Conservation (phyloP, 2,888 invertebrate species). For the Mayetiola destructor region DNA sequence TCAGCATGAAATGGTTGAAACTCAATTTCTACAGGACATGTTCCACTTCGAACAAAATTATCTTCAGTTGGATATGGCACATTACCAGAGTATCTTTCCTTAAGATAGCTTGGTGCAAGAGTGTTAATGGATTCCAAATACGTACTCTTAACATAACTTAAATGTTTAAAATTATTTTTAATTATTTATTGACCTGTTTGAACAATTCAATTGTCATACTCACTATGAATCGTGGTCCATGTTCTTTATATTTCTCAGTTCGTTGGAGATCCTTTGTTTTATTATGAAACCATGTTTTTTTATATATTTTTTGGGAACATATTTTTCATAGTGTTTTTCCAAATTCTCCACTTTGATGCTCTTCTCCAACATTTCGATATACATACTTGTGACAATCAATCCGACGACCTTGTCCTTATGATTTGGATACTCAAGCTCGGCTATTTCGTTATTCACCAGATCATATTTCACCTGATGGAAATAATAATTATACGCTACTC, state of each 20-base stretch:
- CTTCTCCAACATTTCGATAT: conserved; percentile 64
- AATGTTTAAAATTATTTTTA: conserved; percentile 16
- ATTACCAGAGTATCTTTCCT: conserved; percentile 51
- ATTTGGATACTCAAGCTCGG: conserved; percentile 63
- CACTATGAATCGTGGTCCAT: conserved; percentile 11
- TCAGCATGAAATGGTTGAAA: conserved; percentile 49
- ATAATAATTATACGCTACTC: conserved; percentile 66
- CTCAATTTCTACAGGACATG: conserved; percentile 48
- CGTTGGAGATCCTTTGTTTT: conserved; percentile 57
- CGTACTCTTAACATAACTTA: conserved; percentile 55
- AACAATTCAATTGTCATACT: background rate
- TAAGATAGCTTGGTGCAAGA: conserved; percentile 69
- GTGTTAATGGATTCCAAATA: conserved; percentile 66
- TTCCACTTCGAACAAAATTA: conserved; percentile 48
- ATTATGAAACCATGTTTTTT: conserved; percentile 61
- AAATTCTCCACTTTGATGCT: conserved; percentile 50
- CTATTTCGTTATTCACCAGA: conserved; percentile 62
- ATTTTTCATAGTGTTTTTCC: conserved; percentile 65
- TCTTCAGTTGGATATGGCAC: conserved; percentile 40
- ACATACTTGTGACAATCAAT: conserved; percentile 77
- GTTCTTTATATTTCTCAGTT: conserved; percentile 41
- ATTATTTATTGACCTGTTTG: too few relatives aligned
- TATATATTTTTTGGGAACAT: conserved; percentile 54
- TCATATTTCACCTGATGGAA: conserved; percentile 74
- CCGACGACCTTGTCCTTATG: conserved; percentile 66